Base-by-base conservation (phyloP, 2,797 vertebrate species). In the Pseudochirops corinnae region DNA sequence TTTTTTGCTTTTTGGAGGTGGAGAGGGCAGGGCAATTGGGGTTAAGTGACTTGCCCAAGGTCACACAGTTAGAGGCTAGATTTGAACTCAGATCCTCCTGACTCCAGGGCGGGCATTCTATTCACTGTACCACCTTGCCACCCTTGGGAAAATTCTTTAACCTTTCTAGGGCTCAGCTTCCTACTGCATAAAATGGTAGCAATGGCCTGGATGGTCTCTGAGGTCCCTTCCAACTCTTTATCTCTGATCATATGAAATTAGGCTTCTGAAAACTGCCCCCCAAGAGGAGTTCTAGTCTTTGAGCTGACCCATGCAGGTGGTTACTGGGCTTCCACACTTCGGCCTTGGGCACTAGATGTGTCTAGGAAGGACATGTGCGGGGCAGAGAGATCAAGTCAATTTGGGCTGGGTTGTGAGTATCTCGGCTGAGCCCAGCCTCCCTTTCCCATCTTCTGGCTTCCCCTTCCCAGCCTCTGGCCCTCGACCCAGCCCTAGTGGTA, bases 391-490 rank as follows among this genome's bases (percentile, higher is more conserved):
- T n/a, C 60, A 33, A 60, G 58, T 60, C 58, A 60, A 13, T 31
- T 60, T 60, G 29, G 29, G 58, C 29, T 60, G 29, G 2, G 58
- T 60, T 12, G 29, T 12, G 58, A 31, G 28, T 60, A 31, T 60
- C 58, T 62, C 60, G 14, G 60, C 31, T 62, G 29, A 33, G 60
- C 13, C 62, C 33, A n/a, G 26, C 39, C 29, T 90, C 29, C 28
- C 26, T 90, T 90, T 53, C 50, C 52, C 52, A 50, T 52, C 24
- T 90, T 26, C 46, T 16, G 5, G 50, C 31, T 26, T 93, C 92
- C 95, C 46, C 13, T 28, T 16, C 39, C 1, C 0, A 0, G 56
- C 74, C 1, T 29, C 31, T 24, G 1, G 0, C n/a, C 21, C n/a
- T 0, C 0, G 74, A 0, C 21, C 39, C 0, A 0, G 5, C 90